Evolutionary conservation across 2,113 vertebrate species (phyloP).

Genomic region (Zosterops borbonicus): DNA sequence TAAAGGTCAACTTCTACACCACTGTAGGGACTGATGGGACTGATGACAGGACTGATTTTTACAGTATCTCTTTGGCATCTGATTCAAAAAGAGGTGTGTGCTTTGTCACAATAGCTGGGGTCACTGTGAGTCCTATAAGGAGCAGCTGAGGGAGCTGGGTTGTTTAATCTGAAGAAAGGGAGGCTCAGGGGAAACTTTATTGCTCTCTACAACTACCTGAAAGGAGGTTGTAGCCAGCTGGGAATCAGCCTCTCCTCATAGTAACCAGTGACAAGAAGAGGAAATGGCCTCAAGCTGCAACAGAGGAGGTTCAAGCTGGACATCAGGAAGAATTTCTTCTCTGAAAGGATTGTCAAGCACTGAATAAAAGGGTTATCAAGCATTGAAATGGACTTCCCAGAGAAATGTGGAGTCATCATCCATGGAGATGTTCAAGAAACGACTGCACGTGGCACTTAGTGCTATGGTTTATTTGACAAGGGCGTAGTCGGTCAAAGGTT

Average conservation of each 20-base stretch:
- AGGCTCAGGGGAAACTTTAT: neutral
- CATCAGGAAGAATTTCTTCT: neutral
- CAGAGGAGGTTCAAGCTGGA: neutral
- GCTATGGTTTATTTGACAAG: neutral
- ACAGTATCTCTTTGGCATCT: neutral
- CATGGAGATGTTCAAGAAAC: neutral
- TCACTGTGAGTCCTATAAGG: neutral
- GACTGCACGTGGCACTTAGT: rapidly evolving
- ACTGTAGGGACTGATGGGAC: neutral
- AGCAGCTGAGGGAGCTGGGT: neutral
- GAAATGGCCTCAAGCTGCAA: neutral
- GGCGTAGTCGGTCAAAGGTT: neutral
- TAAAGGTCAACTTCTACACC: neutral
- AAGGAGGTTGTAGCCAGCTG: neutral
- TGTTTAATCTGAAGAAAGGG: neutral
- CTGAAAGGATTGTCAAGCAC: neutral
- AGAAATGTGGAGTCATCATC: neutral
- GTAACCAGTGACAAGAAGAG: neutral
- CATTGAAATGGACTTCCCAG: neutral
- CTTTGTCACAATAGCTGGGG: neutral
- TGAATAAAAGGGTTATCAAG: neutral
- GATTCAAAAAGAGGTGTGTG: neutral
- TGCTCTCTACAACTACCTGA: neutral
- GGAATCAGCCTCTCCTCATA: neutral
- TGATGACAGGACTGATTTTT: neutral